Evolutionary conservation across 2,888 invertebrate species (phyloP).

Genomic region (Drosophila aldrichi): DNA sequence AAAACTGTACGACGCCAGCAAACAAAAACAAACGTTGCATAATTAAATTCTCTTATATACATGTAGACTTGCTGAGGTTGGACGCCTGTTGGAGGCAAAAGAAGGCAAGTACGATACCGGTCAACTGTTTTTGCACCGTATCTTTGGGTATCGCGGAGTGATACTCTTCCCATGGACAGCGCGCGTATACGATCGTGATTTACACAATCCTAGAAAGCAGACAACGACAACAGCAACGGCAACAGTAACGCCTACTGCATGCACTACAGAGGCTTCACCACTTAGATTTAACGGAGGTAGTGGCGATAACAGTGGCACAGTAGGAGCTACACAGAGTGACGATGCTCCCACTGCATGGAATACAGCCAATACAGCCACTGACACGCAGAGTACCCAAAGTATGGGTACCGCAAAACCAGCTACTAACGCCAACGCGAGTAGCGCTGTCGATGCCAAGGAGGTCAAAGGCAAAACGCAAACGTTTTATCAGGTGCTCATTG

Average conservation of each 20-base stretch:
- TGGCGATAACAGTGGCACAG: constrained; percentile 15
- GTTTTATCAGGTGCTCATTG: constrained; percentile 99
- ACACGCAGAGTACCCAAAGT: constrained; percentile 29
- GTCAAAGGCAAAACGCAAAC: constrained; percentile 96
- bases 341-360: constrained; percentile 36
- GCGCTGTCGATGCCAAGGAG: constrained; percentile 88
- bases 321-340: constrained; percentile 28
- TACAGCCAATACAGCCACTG: constrained; percentile 9
- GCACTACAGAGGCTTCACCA: constrained; percentile 58
- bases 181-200: constrained; percentile 96
- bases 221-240: constrained; percentile 2
- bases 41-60: constrained; percentile 41
- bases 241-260: constrained; percentile 31
- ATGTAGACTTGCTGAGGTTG: constrained; percentile 95
- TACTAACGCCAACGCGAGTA: constrained; percentile 17
- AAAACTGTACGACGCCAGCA: constrained; percentile 17
- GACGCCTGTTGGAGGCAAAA: constrained; percentile 94
- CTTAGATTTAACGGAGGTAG: constrained; percentile 42
- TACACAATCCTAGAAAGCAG: constrained; percentile 88
- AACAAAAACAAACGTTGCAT: constrained; percentile 68
- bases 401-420: constrained; percentile 42
- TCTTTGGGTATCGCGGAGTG: constrained; percentile 99
- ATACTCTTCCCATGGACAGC: constrained; percentile 99
- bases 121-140: constrained; percentile 97
- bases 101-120: constrained; percentile 98